phyloP scores from a whole-genome alignment of 2,888 invertebrate species.

The Gisinianus flammeolus region DNA sequence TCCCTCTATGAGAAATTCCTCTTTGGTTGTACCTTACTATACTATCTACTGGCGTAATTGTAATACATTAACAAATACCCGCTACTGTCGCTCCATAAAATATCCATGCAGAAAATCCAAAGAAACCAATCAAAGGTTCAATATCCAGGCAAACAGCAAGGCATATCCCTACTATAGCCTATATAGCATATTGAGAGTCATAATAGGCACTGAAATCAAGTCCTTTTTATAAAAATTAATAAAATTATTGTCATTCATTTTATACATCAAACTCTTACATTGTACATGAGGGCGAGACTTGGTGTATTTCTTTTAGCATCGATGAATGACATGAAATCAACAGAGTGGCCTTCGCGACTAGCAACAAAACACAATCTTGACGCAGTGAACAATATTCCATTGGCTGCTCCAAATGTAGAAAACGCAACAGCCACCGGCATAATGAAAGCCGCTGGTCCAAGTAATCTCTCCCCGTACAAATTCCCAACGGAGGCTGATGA shows the following conservation, averaged over 20 bases:
- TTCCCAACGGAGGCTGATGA: conserved; percentile 80
- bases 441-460: conserved; percentile 71
- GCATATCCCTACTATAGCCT: conserved; percentile 60
- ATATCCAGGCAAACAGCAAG: conserved; percentile 63
- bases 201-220: too few relatives aligned
- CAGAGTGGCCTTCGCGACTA: conserved; percentile 79
- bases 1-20: too few relatives aligned
- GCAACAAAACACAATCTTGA: not conserved
- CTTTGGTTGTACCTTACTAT: too few relatives aligned
- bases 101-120: conserved; percentile 64
- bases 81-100: conserved; percentile 64
- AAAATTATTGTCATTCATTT: too few relatives aligned
- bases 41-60: too few relatives aligned
- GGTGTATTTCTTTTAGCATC: conserved; percentile 77
- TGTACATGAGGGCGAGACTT: conserved; percentile 80
- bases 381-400: conserved; percentile 66
- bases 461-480: conserved; percentile 65
- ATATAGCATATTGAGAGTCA: too few relatives aligned
- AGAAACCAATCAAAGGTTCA: conserved; percentile 63
- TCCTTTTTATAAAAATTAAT: too few relatives aligned
- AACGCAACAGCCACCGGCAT: conserved; percentile 79
- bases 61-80: too few relatives aligned
- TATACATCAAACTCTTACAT: conserved; percentile 67
- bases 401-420: conserved; percentile 79
- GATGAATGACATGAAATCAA: conserved; percentile 78